Conservation (phyloP, 2,888 invertebrate species). For the Pogonocherus hispidulus region DNA sequence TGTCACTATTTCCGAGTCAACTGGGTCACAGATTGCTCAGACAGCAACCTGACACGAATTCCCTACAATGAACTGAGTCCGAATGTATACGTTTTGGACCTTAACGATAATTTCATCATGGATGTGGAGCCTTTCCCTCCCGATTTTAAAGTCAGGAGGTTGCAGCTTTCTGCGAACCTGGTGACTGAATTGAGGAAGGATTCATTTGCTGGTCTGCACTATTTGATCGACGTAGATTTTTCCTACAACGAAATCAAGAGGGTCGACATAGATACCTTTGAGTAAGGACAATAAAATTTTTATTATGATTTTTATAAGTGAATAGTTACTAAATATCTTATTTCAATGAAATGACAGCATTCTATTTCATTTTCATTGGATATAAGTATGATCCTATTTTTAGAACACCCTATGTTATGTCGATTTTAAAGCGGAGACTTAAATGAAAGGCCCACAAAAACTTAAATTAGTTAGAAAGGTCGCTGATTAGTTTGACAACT, state of each 20-base stretch:
- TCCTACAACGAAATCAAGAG: slow-evolving; percentile 77
- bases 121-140: slow-evolving; percentile 74
- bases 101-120: slow-evolving; percentile 79
- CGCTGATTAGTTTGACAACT: neutral
- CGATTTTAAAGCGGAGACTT: neutral
- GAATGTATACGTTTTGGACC: slow-evolving; percentile 79
- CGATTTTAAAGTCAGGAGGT: slow-evolving; percentile 78
- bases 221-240: slow-evolving; percentile 79
- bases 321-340: neutral
- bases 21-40: slow-evolving; percentile 84
- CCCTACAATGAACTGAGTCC: slow-evolving; percentile 79
- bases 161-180: slow-evolving; percentile 79
- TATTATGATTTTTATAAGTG: neutral
- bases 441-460: neutral
- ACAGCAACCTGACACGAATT: slow-evolving; percentile 79
- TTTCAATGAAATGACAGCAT: neutral
- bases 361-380: neutral
- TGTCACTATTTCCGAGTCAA: slow-evolving; percentile 83
- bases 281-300: slow-evolving; percentile 68
- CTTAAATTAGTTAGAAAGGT: neutral
- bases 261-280: slow-evolving; percentile 77
- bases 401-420: neutral
- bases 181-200: slow-evolving; percentile 74
- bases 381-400: no score
- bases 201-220: slow-evolving; percentile 76